Conservation (phyloP, 2,113 vertebrate species). For the Trematocara stigmaticum region DNA sequence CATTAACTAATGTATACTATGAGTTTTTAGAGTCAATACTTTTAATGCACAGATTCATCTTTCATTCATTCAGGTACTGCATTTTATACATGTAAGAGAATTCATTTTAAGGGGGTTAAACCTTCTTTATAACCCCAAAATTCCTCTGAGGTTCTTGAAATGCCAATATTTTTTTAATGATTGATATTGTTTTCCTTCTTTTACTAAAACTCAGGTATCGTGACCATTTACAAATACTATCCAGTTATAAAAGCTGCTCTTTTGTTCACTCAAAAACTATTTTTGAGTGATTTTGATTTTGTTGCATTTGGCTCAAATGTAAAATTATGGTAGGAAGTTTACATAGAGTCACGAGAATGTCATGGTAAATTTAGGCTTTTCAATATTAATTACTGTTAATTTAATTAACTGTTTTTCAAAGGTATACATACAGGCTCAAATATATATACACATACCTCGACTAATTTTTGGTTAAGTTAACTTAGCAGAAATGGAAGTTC, state of each 20-base stretch:
- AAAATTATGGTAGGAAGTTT: background rate
- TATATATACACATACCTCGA: background rate
- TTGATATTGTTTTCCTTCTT: background rate
- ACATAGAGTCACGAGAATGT: background rate
- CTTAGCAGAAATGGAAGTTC: background rate
- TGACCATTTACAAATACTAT: background rate
- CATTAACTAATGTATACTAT: background rate
- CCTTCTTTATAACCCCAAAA: background rate
- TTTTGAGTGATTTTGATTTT: background rate
- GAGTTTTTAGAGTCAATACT: background rate
- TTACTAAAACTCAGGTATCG: background rate
- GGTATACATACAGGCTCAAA: background rate
- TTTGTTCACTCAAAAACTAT: fast-evolving
- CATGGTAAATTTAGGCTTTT: background rate
- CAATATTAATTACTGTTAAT: background rate
- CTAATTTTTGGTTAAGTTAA: background rate
- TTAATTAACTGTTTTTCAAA: background rate
- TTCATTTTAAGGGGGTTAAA: background rate
- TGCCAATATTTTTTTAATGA: background rate
- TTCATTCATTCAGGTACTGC: background rate
- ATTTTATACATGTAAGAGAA: background rate
- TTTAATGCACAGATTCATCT: background rate
- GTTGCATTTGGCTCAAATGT: background rate
- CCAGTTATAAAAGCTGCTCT: background rate
- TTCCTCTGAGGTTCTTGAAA: background rate